Evolutionary conservation across 1,140 invertebrate species (phyloP).

Genomic region (Pachyrhynchus sulphureomaculatus): DNA sequence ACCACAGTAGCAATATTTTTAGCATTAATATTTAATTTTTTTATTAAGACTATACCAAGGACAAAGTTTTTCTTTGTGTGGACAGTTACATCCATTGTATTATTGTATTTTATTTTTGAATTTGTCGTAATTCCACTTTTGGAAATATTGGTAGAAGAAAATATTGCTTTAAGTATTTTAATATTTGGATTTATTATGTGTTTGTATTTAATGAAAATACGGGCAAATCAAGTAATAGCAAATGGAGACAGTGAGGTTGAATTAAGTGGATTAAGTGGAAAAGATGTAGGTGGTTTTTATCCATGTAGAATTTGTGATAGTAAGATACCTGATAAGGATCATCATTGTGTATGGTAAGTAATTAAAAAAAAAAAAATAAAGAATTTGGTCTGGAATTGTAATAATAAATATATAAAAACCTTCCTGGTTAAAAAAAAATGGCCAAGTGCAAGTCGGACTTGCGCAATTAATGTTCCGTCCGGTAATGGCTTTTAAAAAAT

Average conservation of each 20-base stretch:
- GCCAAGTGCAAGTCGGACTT: too few relatives aligned
- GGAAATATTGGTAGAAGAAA: constrained; percentile 68
- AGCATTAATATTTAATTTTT: constrained; percentile 60
- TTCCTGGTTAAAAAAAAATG: too few relatives aligned
- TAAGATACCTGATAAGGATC: constrained; percentile 52
- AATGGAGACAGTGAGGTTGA: constrained; percentile 35
- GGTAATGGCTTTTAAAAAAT: too few relatives aligned
- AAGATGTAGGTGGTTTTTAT: constrained; percentile 32
- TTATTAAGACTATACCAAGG: constrained; percentile 52
- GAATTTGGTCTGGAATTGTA: too few relatives aligned
- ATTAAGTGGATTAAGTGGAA: constrained; percentile 32
- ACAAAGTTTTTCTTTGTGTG: constrained; percentile 69
- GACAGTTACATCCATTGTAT: constrained; percentile 63
- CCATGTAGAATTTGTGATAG: constrained; percentile 51
- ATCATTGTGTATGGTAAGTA: constrained; percentile 57
- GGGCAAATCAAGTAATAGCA: constrained; percentile 34
- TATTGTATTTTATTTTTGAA: constrained; percentile 68
- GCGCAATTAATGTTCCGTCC: too few relatives aligned
- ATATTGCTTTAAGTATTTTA: constrained; percentile 61
- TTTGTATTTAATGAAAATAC: constrained; percentile 60
- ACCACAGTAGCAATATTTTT: constrained; percentile 64
- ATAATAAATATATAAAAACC: too few relatives aligned
- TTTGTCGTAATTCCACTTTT: constrained; percentile 61
- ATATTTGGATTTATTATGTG: constrained; percentile 59
- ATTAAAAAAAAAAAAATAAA: too few relatives aligned